Evolutionary conservation across 92 coral and sea anemone genomes (phyloP), one percentile per base, ranked within the genome.

Genomic region (Zoanthus sansibaricus): DNA sequence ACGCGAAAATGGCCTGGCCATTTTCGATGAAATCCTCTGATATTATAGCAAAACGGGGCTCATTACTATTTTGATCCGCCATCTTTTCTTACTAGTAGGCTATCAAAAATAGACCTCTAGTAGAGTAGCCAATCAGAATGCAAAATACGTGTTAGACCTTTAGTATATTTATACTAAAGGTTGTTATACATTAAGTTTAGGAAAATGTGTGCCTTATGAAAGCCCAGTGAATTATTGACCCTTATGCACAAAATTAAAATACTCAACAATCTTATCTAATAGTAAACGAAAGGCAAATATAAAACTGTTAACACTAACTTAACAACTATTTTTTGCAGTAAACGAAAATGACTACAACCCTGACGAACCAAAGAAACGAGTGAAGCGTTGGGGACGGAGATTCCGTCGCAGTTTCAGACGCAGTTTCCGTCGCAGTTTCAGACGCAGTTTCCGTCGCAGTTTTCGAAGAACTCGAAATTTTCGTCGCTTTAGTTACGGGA

Each of bases 321-420:
- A 10, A 6, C 66, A 46, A 21, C 12, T 46, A 2, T 45, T 20
- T 46, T 10, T 6, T 66, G 20, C 66, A 45, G 75, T 45, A 66
- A 47, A 67, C 13, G 21, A 80, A 54, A 47, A 37, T 33, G 75
- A 45, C 5, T 80, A 80, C 62, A 49, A 80, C 45, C 64, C 85
- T 0, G 25, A 80, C 56, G 32, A 66, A 16, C 85, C 85, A 5
- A 80, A 80, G 75, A 80, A 11, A 62, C 85, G 75, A 0, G 85
- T 80, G 14, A 80, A 80, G 32, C 85, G 85, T 44, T 80, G 85
- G 85, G 85, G 75, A 25, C 17, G 84, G 18, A 56, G 75, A 37
- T 80, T 13, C 18, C 45, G 82, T 42, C 21, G 30, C 17, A 18
- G 80, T 2, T 48, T 4, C 20, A 44, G 32, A 1, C 82, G 68